Evolutionary conservation across 2,797 vertebrate genomes (phyloP), one percentile per base, ranked within the genome.

Genomic region (Enteromius fasciolatus): DNA sequence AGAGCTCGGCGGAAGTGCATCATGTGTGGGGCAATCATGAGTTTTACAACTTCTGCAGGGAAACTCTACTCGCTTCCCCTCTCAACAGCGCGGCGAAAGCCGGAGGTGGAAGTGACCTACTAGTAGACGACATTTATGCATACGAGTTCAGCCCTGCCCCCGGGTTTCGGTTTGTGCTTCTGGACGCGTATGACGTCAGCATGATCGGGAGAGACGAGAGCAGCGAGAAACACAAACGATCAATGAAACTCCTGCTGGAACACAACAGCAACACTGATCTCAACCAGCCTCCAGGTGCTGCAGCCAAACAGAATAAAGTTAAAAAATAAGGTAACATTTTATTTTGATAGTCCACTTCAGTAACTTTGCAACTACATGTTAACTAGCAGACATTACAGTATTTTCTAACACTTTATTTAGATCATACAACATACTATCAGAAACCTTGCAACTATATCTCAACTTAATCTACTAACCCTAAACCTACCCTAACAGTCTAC

Each of bases 1-100:
- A 77, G 85, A 82, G 93, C 36, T 83, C 86, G 1, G 87, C 78
- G 41, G 89, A 93, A n/a, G 94, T 97, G 0, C 96, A 98, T 79
- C 97, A 99, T n/a, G 92, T 95, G 0, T 99, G 97, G 98, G 97
- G 97, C 0, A 99, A 99, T 89, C 97, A 99, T 28, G 98, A 99
- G 89, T 93, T 98, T 5, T 99, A 99, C 20, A 99, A 98, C 91
- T 99, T 98, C 92, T 95, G 90, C 87, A 90, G 97, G 86, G 89
- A 92, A 36, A 86, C 85, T 39, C 92, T 98, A 84, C 80, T 87
- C 17, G 74, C 57, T 4, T 97, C 91, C 0, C 64, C 83, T 61
- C 95, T 99, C 73, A 96, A 96, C 92, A 96, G 94, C 76, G 87
- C 89, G 3, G 15, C 52, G 0, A 74, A 81, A 10, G 8, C 68